Evolutionary conservation across 2,113 vertebrate species (phyloP).

Genomic region (Carollia perspicillata): DNA sequence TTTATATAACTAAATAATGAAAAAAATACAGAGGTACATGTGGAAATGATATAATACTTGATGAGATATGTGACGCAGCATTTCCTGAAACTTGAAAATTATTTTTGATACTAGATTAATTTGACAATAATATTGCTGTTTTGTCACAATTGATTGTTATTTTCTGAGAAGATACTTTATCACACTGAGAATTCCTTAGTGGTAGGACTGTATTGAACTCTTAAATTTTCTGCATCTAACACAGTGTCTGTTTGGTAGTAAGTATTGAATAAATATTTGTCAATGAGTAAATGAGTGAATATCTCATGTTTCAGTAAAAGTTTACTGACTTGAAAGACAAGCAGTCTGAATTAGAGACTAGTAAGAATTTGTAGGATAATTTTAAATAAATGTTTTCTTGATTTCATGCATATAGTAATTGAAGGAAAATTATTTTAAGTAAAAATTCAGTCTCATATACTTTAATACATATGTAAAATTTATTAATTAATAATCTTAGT

Average conservation of each 20-base stretch:
- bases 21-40: background rate
- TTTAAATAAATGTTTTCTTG: slow-evolving; percentile 20
- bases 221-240: background rate
- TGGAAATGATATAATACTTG: background rate
- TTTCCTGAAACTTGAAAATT: slow-evolving; percentile 24
- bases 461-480: background rate
- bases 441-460: background rate
- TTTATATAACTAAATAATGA: background rate
- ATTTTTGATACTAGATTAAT: slow-evolving; percentile 2
- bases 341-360: background rate
- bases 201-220: background rate
- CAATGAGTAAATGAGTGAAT: background rate
- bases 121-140: background rate
- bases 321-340: background rate
- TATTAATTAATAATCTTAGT: background rate
- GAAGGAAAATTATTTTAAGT: background rate
- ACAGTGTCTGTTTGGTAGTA: background rate
- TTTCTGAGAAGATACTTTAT: background rate
- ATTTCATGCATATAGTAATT: background rate
- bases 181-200: background rate
- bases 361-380: background rate
- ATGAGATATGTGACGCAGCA: background rate
- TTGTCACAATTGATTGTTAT: background rate
- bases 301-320: background rate
- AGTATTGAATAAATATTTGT: background rate